Evolutionary conservation across 1,140 invertebrate species (phyloP), one percentile per base, ranked within the genome.

Genomic region (Bombus terrestris): DNA sequence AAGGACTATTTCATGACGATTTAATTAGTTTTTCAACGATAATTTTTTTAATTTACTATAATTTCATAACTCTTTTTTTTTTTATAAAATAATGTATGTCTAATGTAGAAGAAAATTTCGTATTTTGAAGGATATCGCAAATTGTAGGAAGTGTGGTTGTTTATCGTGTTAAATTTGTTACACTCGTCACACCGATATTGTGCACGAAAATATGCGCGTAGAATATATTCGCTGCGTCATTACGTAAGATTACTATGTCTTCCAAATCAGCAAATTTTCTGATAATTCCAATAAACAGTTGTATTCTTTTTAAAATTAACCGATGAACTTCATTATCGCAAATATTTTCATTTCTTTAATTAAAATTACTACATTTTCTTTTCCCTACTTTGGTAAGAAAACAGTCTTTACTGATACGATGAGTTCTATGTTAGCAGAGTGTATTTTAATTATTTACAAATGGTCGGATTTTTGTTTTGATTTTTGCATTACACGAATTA

Each of bases 141-240:
- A 64, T 82, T 75, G 75, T 47, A 76, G 72, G 64, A 66, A 66
- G 32, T 41, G n/a, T 37, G 22, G 47, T 78, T 78, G 62, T 78
- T 77, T 83, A 83, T 83, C 73, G 43, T 68, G 81, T 83, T 83
- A 83, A 78, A 83, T 83, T 83, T 78, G 81, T 69, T 77, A 77
- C 37, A 22, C 37, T 68, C 74, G 82, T 82, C 81, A 82, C 75
- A 64, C 71, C 32, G 43, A 68, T 83, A 53, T 83, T 73, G 74
- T 69, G 74, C 57, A 83, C 74, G 66, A 78, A 77, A 83, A 83
- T 83, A 83, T 57, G 41, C 47, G 74, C 43, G 81, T 39, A 41
- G 32, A 73, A n/a, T 32, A 64, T 53, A 53, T 53, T 64, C 43
- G 37, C 37, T 64, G 82, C 74, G 25, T 69, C n/a, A 57, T 83